Evolutionary conservation across 2,797 vertebrate genomes (phyloP).

Genomic region (Steatocranus sp.): DNA sequence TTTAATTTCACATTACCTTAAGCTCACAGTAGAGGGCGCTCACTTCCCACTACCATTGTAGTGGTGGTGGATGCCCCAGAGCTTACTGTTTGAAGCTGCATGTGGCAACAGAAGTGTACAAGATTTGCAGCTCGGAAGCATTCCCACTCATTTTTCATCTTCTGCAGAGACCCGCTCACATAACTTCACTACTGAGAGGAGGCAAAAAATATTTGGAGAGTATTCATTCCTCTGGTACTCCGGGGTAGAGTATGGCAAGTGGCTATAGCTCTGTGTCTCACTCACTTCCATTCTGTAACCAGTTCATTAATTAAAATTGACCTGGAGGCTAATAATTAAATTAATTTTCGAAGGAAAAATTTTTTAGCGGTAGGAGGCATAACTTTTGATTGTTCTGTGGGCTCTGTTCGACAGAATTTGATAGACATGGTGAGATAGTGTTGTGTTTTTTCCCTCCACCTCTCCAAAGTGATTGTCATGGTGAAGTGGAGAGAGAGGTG

Average conservation of each 20-base stretch:
- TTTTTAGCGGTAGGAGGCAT: background rate
- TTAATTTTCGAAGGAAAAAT: background rate
- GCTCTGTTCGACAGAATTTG: background rate
- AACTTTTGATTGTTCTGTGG: background rate
- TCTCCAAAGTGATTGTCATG: conserved; percentile 11
- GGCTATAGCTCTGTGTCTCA: background rate
- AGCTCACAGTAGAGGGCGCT: conserved; percentile 54
- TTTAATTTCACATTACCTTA: background rate
- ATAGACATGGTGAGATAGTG: background rate
- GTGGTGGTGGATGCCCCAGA: background rate
- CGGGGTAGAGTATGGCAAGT: background rate
- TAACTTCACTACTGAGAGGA: background rate
- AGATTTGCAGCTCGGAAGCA: background rate
- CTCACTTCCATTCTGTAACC: background rate
- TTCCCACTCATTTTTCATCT: background rate
- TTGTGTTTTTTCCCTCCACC: background rate
- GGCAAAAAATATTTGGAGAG: background rate
- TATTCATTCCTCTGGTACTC: background rate
- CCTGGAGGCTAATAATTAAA: background rate
- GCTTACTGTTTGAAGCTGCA: background rate
- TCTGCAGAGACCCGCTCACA: background rate
- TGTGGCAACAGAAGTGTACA: background rate
- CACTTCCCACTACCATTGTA: conserved; percentile 1
- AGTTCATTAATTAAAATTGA: background rate
- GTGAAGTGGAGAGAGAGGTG: background rate